Evolutionary conservation across 2,888 invertebrate species (phyloP), one percentile per base, ranked within the genome.

Genomic region (Chalcosyrphus nemorum): DNA sequence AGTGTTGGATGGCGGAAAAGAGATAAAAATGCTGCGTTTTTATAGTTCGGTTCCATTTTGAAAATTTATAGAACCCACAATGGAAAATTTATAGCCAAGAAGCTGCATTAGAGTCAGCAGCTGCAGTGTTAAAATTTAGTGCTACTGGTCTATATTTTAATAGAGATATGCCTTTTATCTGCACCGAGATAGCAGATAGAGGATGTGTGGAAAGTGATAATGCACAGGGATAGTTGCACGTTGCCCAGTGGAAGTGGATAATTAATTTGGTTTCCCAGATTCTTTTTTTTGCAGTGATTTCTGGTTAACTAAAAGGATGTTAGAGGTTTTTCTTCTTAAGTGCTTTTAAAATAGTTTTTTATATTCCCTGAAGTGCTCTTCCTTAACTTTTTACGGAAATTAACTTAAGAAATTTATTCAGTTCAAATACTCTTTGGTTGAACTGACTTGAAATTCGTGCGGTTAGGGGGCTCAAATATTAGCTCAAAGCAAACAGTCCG

Each of bases 261-360:
- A 77, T 77, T 77, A 77, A 70, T 70, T 56, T 77, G 63, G 54
- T 77, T 77, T 61, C 61, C 35, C 54, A 29, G 76, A 77, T 77
- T 70, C 68, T 61, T 9, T 54, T 70, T 76, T 61, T 9, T 54
- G 35, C 45, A 61, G 68, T 29, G 68, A 70, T 77, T 77, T 61
- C 11, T 21, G 45, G 21, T 56, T 45, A 9, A 47, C n/a, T n/a
- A 56, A 13, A 35, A 45, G 50, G 17, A 54, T 35, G 13, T 11
- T 54, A 0, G 3, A 45, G 2, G 2, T 19, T n/a, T n/a, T n/a
- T n/a, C n/a, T n/a, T 45, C 7, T n/a, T 13, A 13, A 13, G 38
- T 13, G 13, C 38, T 38, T 38, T 38, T 1, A 13, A 38, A 13
- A 13, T 13, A 38, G 13, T 13, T 13, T 4, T 4, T 13, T 38